phyloP scores from a whole-genome alignment of 2,888 invertebrate species.

The Leptopilina drosophilae region DNA sequence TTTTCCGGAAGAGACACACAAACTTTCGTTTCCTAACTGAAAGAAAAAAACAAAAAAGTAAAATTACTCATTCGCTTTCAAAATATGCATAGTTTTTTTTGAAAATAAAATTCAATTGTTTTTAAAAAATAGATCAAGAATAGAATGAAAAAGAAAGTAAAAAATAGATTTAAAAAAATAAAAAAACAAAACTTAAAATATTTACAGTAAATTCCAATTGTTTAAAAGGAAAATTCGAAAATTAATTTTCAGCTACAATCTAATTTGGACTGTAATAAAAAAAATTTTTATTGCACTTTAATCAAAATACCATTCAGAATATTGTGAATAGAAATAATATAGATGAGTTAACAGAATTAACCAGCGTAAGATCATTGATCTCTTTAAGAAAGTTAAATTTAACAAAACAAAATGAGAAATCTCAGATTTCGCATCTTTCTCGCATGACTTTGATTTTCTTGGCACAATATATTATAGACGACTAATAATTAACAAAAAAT shows the following conservation, averaged over 20 bases:
- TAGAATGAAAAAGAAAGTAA: too few species aligned
- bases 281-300: too few species aligned
- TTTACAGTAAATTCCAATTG: too few species aligned
- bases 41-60: neutral
- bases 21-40: neutral
- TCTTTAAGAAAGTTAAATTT: conserved; percentile 24
- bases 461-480: conserved; percentile 13
- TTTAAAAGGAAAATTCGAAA: too few species aligned
- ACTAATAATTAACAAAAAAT: conserved; percentile 1
- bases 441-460: conserved; percentile 14
- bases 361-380: conserved; percentile 10
- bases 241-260: too few species aligned
- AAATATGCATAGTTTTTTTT: neutral
- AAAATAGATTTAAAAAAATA: too few species aligned
- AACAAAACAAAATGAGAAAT: neutral
- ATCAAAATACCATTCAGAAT: neutral
- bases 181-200: too few species aligned
- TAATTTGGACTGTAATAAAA: too few species aligned
- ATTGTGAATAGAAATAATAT: neutral
- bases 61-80: neutral
- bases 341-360: neutral
- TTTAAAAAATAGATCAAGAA: too few species aligned
- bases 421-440: neutral
- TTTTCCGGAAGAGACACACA: conserved; percentile 2
- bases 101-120: too few species aligned